Conservation (phyloP, 1,140 invertebrate species). For the Parapsyche elsis region DNA sequence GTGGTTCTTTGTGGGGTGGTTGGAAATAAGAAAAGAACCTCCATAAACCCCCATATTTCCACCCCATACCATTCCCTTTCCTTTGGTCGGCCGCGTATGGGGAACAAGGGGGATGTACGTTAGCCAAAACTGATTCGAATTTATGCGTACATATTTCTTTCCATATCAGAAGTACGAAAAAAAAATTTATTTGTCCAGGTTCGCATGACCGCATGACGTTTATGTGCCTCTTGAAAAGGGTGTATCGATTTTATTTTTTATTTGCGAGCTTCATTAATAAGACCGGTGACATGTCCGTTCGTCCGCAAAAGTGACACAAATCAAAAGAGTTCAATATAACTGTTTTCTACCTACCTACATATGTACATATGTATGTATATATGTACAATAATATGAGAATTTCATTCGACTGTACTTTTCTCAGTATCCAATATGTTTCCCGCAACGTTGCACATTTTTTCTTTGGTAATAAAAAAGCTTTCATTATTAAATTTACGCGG, state of each 20-base stretch:
- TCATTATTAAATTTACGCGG: no score
- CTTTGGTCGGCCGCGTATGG: not conserved
- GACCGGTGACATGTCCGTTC: not conserved
- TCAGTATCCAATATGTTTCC: no score
- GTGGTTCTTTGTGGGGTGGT: not conserved
- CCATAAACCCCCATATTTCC: not conserved
- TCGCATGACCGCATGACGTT: slow-evolving; percentile 6
- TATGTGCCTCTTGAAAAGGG: not conserved
- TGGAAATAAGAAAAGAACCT: not conserved
- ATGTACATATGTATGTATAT: no score
- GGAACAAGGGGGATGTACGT: not conserved
- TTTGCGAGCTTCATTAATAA: not conserved
- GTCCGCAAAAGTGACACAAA: not conserved
- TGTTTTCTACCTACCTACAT: no score
- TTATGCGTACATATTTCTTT: not conserved
- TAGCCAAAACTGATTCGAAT: slow-evolving; percentile 5
- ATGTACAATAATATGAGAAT: no score
- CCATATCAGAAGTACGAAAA: not conserved
- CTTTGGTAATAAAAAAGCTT: no score
- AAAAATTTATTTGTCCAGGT: not conserved
- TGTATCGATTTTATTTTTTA: not conserved
- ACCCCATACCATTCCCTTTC: no score
- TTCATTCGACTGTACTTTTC: no score
- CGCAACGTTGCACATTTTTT: no score
- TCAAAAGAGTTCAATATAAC: not conserved